phyloP scores from a whole-genome alignment of 2,797 vertebrate genomes.

The Sorex maritimensis region DNA sequence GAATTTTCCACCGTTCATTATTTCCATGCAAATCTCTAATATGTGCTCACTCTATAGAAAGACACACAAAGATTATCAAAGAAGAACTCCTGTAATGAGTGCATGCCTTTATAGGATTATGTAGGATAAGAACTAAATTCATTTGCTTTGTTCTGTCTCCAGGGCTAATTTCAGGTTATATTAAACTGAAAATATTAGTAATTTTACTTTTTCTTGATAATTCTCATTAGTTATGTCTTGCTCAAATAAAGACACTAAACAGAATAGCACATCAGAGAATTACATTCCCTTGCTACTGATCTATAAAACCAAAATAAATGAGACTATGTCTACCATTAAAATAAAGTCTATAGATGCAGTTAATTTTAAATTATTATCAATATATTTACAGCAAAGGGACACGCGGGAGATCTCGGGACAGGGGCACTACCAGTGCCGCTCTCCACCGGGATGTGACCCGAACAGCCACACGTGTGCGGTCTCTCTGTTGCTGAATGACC shows the following conservation, averaged over 20 bases:
- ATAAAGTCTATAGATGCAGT: constrained; percentile 8
- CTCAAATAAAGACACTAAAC: constrained; percentile 58
- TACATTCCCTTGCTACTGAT: constrained; percentile 18
- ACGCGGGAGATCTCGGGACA: no score
- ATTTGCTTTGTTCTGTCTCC: constrained; percentile 46
- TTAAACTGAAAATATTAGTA: constrained; percentile 52
- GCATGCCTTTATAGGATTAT: constrained; percentile 43
- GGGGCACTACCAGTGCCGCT: no score
- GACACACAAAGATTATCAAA: constrained; percentile 61
- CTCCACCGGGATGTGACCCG: no score
- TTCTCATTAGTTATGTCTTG: constrained; percentile 62
- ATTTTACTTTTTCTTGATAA: constrained; percentile 66
- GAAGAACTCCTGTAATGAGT: constrained; percentile 68
- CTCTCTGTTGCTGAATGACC: no score
- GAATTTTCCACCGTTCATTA: not conserved
- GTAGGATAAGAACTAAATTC: constrained; percentile 36
- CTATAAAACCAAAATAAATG: constrained; percentile 68
- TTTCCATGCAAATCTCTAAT: not conserved
- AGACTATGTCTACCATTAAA: constrained; percentile 32
- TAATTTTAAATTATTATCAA: not conserved
- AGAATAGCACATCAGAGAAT: constrained; percentile 22
- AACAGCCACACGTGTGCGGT: no score
- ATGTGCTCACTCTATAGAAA: constrained; percentile 41
- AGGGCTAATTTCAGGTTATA: constrained; percentile 52
- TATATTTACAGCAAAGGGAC: no score